These are phyloP conservation scores for Drosophila auraria DNA, from an alignment of 1,140 invertebrate genomes.

Conservation along the genomic window DNA sequence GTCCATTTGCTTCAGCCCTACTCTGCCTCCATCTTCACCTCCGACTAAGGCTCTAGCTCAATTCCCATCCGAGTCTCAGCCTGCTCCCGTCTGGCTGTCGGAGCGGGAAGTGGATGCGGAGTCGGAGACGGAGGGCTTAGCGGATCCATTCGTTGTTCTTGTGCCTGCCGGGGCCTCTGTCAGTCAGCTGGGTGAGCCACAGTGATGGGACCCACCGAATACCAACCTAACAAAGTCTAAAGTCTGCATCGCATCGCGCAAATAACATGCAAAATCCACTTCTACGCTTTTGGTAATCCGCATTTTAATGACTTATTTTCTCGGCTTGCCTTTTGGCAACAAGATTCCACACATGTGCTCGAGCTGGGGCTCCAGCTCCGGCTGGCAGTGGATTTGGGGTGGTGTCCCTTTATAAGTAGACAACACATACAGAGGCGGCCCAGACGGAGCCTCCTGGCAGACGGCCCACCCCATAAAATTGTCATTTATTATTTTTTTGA, in stretches of 20 bases:
- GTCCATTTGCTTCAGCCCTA: constrained; percentile 17
- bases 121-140: constrained; percentile 54
- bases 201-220: constrained; percentile 45
- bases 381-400: constrained; percentile 29
- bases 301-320: constrained; percentile 83
- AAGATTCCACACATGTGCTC: constrained; percentile 54
- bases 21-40: constrained; percentile 31
- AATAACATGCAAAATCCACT: constrained; percentile 79
- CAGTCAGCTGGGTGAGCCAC: constrained; percentile 58
- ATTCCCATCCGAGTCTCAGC: constrained; percentile 1
- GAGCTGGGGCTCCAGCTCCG: not conserved
- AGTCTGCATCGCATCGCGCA: constrained; percentile 65
- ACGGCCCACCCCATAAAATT: constrained; percentile 65
- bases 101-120: constrained; percentile 9
- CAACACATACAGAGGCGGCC: constrained; percentile 52
- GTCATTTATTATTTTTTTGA: constrained; percentile 80
- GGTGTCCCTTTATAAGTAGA: constrained; percentile 46
- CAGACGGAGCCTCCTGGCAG: constrained; percentile 22
- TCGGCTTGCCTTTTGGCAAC: constrained; percentile 72
- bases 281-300: constrained; percentile 80
- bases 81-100: constrained; percentile 29
- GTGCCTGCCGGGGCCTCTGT: constrained; percentile 47
- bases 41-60: not conserved
- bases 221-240: constrained; percentile 51
- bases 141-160: constrained; percentile 40